These are phyloP conservation scores for Chrosomus eos DNA, from an alignment of 2,797 vertebrate genomes.

Conservation along the genomic window DNA sequence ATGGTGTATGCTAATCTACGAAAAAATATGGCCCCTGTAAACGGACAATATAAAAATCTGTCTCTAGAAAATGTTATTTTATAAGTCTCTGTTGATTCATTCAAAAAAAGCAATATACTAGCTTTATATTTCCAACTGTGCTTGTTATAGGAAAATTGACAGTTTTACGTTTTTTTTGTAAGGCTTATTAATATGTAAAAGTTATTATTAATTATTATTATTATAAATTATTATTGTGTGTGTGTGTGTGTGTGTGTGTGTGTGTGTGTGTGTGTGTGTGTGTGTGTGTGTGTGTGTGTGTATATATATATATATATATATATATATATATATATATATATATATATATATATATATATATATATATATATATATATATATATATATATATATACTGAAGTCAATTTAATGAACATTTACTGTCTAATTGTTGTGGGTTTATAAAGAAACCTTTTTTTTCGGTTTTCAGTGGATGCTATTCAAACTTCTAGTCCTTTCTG, in stretches of 20 bases:
- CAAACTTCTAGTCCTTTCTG: constrained; percentile 2
- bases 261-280: too few species aligned
- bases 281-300: too few species aligned
- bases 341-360: too few species aligned
- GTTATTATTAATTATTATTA: not conserved
- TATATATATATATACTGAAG: not conserved
- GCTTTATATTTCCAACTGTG: not conserved
- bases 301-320: too few species aligned
- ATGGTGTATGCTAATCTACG: constrained; percentile 23
- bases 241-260: not conserved
- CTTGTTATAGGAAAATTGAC: not conserved
- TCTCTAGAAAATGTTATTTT: not conserved
- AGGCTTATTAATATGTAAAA: not conserved
- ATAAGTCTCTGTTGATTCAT: not conserved
- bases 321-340: too few species aligned
- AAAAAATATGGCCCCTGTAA: not conserved
- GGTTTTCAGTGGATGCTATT: constrained; percentile 7
- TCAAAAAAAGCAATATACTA: not conserved
- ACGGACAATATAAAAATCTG: not conserved
- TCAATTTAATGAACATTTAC: not conserved
- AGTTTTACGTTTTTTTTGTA: not conserved
- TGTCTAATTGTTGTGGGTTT: not conserved
- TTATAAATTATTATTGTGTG: too few species aligned
- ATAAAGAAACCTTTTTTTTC: not conserved
- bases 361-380: too few species aligned